phyloP scores from a whole-genome alignment of 2,797 vertebrate genomes.

The Pseudopleuronectes americanus region DNA sequence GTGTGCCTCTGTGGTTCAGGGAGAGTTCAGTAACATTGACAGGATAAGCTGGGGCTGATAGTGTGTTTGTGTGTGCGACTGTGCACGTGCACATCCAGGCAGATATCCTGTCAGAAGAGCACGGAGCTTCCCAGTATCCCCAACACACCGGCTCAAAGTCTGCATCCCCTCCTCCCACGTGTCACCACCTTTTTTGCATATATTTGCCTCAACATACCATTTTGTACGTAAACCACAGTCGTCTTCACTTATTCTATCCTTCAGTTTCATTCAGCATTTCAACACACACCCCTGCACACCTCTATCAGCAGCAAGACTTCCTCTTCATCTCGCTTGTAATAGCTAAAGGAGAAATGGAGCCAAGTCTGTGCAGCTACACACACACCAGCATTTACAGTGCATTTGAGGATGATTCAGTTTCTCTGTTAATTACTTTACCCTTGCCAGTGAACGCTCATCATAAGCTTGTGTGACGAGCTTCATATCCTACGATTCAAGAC shows the following conservation, averaged over 20 bases:
- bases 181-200: conserved; percentile 1
- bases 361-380: conserved; percentile 4
- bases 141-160: neutral
- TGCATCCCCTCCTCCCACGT: conserved; percentile 13
- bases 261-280: conserved; percentile 7
- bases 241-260: conserved; percentile 11
- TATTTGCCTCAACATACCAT: conserved; percentile 18
- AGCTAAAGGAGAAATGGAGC: conserved; percentile 15
- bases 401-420: conserved; percentile 8
- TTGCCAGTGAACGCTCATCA: neutral
- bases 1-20: conserved; percentile 8
- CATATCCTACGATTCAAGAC: too few relatives aligned
- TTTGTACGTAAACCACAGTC: conserved; percentile 6
- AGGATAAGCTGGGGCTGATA: conserved; percentile 5
- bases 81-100: neutral
- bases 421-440: neutral
- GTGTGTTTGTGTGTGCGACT: neutral
- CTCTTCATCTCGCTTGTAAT: conserved; percentile 8
- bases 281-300: neutral
- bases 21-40: conserved; percentile 9
- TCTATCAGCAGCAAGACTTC: neutral
- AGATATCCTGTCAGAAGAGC: conserved; percentile 40
- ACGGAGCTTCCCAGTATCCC: conserved; percentile 24
- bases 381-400: conserved; percentile 5
- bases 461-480: neutral